Evolutionary conservation across 2,113 vertebrate species (phyloP).

Genomic region (Emydura subglobosa): DNA sequence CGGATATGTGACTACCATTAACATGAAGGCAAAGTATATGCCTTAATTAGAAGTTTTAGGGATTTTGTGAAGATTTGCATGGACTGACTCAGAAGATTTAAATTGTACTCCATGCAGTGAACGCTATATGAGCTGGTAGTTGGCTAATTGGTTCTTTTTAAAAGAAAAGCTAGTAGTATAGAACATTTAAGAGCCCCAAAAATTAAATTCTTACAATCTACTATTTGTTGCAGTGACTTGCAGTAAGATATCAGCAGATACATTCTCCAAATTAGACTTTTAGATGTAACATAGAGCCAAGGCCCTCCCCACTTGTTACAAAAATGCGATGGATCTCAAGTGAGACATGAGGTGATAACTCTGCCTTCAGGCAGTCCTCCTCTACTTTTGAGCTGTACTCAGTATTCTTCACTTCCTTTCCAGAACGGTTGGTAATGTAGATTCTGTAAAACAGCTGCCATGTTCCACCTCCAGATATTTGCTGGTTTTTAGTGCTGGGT

Average conservation of each 20-base stretch:
- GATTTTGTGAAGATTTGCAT: constrained; percentile 42
- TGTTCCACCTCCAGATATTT: constrained; percentile 13
- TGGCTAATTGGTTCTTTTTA: neutral
- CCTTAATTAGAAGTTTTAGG: neutral
- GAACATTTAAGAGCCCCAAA: neutral
- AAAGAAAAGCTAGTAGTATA: neutral
- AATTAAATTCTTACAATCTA: neutral
- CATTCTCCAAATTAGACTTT: neutral
- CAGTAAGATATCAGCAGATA: neutral
- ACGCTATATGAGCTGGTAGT: neutral
- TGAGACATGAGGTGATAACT: neutral
- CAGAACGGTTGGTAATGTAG: neutral
- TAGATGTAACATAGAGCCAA: neutral
- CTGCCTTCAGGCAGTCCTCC: neutral
- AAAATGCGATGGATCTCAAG: too few species aligned
- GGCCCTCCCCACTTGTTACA: neutral
- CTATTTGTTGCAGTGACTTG: neutral
- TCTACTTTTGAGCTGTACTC: neutral
- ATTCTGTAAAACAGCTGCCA: constrained; percentile 33
- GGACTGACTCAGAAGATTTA: constrained; percentile 30
- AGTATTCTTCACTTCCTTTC: neutral
- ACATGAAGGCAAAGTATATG: neutral
- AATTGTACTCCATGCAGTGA: neutral
- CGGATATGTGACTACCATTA: neutral
- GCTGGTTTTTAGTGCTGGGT: constrained; percentile 25